phyloP scores from a whole-genome alignment of 2,113 vertebrate genomes.

The Jaculus jaculus region DNA sequence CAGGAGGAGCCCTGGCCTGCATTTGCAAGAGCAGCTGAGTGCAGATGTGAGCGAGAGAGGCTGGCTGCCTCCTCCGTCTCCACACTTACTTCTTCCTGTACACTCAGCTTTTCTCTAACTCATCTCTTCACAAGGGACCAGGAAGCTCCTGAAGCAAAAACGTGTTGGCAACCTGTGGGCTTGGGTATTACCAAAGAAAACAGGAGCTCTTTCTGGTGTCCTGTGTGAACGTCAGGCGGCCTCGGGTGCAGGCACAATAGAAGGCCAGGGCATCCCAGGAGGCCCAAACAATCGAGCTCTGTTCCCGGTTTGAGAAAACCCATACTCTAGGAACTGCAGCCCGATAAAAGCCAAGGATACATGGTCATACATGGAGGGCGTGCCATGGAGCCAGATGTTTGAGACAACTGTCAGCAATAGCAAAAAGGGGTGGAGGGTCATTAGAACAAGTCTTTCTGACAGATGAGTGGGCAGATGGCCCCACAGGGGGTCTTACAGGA shows the following conservation, averaged over 20 bases:
- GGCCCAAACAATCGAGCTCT: slow-evolving; percentile 41
- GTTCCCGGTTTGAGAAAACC: slow-evolving; percentile 43
- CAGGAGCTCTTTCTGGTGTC: neutral
- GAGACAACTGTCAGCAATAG: slow-evolving; percentile 48
- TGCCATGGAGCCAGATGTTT: slow-evolving; percentile 37
- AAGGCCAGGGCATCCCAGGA: slow-evolving; percentile 46
- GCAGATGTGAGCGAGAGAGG: neutral
- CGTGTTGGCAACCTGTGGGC: neutral
- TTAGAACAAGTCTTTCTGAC: neutral
- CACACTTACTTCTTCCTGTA: neutral
- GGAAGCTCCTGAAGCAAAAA: neutral
- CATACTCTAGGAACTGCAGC: slow-evolving; percentile 39
- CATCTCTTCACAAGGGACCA: slow-evolving; percentile 8
- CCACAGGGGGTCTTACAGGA: neutral
- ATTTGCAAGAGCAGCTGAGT: neutral
- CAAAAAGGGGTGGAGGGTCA: neutral
- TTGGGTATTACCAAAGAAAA: fast-evolving
- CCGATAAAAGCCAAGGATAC: neutral
- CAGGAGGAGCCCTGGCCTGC: neutral
- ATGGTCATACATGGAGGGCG: neutral
- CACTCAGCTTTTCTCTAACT: slow-evolving; percentile 23
- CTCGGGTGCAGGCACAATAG: fast-evolving
- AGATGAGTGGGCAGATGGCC: slow-evolving; percentile 8
- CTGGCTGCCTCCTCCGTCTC: neutral
- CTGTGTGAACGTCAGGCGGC: fast-evolving